Evolutionary conservation across 2,797 vertebrate genomes (phyloP).

Genomic region (Enteromius paludinosus): DNA sequence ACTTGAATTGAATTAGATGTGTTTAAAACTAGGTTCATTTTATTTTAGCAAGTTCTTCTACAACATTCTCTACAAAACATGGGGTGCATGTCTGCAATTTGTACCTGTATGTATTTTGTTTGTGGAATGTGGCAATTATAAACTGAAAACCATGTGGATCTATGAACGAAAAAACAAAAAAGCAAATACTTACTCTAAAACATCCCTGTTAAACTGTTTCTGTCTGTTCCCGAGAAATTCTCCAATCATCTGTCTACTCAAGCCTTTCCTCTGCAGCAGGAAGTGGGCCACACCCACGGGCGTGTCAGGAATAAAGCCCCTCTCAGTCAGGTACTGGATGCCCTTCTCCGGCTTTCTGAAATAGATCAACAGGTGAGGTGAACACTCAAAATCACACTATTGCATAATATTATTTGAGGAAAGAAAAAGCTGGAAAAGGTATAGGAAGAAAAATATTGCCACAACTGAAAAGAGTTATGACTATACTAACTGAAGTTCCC

Average conservation of each 20-base stretch:
- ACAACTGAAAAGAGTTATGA: not conserved
- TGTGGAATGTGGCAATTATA: not conserved
- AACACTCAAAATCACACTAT: too few species aligned
- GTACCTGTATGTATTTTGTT: not conserved
- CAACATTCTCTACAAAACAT: not conserved
- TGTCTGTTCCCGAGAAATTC: slow-evolving; percentile 96
- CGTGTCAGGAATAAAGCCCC: slow-evolving; percentile 94
- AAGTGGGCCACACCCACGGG: slow-evolving; percentile 97
- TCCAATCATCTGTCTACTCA: slow-evolving; percentile 98
- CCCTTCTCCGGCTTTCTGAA: slow-evolving; percentile 96
- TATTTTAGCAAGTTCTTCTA: not conserved
- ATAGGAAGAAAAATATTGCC: not conserved
- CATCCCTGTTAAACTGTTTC: slow-evolving; percentile 97
- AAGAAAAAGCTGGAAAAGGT: not conserved
- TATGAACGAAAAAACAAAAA: not conserved
- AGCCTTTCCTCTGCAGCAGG: slow-evolving; percentile 94
- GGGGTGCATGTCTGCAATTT: not conserved
- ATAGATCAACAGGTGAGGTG: slow-evolving; percentile 16
- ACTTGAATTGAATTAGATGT: not conserved
- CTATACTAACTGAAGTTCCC: not conserved
- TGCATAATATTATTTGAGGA: not conserved
- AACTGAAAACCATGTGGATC: not conserved
- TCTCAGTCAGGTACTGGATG: slow-evolving; percentile 93
- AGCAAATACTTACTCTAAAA: slow-evolving; percentile 88
- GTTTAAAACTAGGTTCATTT: not conserved